phyloP scores from a whole-genome alignment of 1,140 invertebrate genomes.

The Cepaea nemoralis region DNA sequence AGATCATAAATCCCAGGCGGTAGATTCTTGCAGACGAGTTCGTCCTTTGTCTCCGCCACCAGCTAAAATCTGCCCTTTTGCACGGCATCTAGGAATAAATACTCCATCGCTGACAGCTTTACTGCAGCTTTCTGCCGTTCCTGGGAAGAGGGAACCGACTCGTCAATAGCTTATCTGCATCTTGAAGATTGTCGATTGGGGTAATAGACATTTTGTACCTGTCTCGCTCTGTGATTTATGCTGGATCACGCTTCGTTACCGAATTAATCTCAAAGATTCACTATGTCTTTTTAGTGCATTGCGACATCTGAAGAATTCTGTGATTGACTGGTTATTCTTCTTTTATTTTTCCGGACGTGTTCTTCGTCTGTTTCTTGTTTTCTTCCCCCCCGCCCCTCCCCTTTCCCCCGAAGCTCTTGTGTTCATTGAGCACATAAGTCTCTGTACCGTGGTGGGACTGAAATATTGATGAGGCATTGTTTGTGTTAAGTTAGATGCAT shows the following conservation, averaged over 20 bases:
- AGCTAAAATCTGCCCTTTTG: background rate
- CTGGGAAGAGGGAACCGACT: background rate
- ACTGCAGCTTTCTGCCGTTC: background rate
- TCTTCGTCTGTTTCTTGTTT: background rate
- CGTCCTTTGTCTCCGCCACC: slow-evolving; percentile 5
- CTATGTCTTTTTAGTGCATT: background rate
- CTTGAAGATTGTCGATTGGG: background rate
- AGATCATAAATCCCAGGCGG: slow-evolving; percentile 18
- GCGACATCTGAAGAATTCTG: background rate
- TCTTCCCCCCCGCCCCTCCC: no score
- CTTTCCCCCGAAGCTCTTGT: no score
- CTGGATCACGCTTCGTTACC: background rate
- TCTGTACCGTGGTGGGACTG: no score
- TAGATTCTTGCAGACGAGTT: slow-evolving; percentile 17
- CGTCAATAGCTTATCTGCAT: slow-evolving; percentile 13
- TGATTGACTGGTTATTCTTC: slow-evolving; percentile 1
- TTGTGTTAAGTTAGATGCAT: no score
- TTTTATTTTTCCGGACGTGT: background rate
- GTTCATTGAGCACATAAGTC: no score
- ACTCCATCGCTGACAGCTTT: slow-evolving; percentile 10
- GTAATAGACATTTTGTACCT: slow-evolving; percentile 9
- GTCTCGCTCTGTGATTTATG: background rate
- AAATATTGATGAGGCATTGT: no score
- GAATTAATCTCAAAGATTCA: background rate
- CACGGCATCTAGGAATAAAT: background rate